Evolutionary conservation across 1,140 invertebrate genomes (phyloP).

Genomic region (Papilio dardanus): DNA sequence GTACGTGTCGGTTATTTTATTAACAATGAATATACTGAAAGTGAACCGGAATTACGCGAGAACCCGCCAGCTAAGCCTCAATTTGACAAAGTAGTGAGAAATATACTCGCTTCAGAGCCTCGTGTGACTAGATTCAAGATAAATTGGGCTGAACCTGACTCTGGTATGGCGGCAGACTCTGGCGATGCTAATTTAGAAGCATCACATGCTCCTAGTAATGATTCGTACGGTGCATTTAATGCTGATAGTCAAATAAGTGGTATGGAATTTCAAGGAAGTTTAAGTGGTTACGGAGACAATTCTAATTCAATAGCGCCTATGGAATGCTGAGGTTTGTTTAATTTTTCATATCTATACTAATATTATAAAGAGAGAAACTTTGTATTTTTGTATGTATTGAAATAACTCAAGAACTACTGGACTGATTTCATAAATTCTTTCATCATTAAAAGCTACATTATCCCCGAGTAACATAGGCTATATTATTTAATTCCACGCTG

Average conservation of each 20-base stretch:
- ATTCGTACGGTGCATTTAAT: constrained; percentile 73
- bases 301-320: constrained; percentile 79
- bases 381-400: too few relatives aligned
- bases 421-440: too few relatives aligned
- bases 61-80: constrained; percentile 96
- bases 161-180: constrained; percentile 59
- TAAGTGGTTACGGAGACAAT: constrained; percentile 77
- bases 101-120: constrained; percentile 96
- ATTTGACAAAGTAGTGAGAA: constrained; percentile 97
- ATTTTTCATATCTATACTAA: background rate
- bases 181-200: constrained; percentile 64
- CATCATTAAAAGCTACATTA: too few relatives aligned
- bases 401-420: background rate
- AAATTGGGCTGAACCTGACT: constrained; percentile 94
- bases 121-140: constrained; percentile 98
- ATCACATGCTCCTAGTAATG: constrained; percentile 66
- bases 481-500: background rate
- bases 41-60: constrained; percentile 95
- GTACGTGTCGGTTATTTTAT: constrained; percentile 99
- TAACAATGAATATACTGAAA: constrained; percentile 98
- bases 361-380: too few relatives aligned
- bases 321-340: constrained; percentile 73
- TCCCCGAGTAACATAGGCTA: too few relatives aligned
- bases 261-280: constrained; percentile 74
- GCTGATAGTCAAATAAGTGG: constrained; percentile 77